phyloP scores from a whole-genome alignment of 2,888 invertebrate species.

The Sylvicola cinctus region DNA sequence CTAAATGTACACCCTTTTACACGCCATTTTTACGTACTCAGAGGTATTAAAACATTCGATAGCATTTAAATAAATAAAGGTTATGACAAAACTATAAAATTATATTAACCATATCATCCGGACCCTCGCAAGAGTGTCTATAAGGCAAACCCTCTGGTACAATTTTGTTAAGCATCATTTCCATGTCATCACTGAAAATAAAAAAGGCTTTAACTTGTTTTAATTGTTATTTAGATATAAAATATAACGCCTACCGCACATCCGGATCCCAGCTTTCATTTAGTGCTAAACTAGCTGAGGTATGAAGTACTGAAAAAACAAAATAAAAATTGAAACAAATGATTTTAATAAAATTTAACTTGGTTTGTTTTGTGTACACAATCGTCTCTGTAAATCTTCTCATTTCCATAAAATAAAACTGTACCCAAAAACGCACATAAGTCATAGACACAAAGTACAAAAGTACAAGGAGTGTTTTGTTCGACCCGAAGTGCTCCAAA shows the following conservation, averaged over 20 bases:
- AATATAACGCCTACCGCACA: constrained; percentile 34
- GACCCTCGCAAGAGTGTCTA: constrained; percentile 93
- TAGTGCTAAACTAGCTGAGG: constrained; percentile 89
- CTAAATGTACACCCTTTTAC: no score
- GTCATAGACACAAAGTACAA: no score
- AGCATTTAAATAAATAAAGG: constrained; percentile 1
- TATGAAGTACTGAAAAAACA: constrained; percentile 74
- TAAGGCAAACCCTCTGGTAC: constrained; percentile 93
- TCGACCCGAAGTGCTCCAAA: no score
- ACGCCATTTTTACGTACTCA: not conserved
- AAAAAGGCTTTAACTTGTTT: not conserved
- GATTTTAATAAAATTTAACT: not conserved
- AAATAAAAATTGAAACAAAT: constrained; percentile 4
- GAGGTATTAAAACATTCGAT: not conserved
- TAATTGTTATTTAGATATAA: constrained; percentile 1
- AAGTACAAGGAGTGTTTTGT: no score
- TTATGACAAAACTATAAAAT: constrained; percentile 1
- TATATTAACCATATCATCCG: constrained; percentile 84
- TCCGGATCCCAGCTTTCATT: constrained; percentile 98
- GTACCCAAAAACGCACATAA: no score
- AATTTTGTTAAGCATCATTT: constrained; percentile 98
- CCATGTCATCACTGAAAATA: constrained; percentile 72
- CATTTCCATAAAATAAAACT: no score
- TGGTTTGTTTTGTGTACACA: no score
- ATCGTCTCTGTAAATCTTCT: no score